Conservation (phyloP, 2,113 vertebrate species). For the Dipodomys spectabilis region DNA sequence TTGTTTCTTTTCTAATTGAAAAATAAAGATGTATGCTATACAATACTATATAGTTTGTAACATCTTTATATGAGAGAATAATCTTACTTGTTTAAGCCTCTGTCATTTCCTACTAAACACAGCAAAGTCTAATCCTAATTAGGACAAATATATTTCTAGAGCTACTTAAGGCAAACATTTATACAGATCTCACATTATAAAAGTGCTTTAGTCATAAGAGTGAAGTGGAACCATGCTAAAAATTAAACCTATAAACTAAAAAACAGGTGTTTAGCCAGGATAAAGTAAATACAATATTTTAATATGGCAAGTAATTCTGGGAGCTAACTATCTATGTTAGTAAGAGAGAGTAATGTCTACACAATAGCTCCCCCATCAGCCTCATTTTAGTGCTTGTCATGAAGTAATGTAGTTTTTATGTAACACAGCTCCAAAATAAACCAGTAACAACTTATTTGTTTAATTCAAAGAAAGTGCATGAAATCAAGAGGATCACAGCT, state of each 20-base stretch:
- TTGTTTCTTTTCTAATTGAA: not conserved
- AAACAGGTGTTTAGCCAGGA: not conserved
- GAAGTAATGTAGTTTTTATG: not conserved
- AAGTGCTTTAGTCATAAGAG: not conserved
- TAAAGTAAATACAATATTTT: not conserved
- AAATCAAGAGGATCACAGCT: no score
- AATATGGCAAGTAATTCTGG: not conserved
- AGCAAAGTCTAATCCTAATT: constrained; percentile 15
- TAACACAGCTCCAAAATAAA: no score
- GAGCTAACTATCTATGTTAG: not conserved
- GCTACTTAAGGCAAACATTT: constrained; percentile 3
- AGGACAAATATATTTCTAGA: constrained; percentile 2
- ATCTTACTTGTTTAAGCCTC: not conserved
- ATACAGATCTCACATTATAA: constrained; percentile 19
- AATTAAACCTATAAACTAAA: constrained; percentile 23
- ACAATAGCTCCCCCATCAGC: not conserved
- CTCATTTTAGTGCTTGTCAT: not conserved
- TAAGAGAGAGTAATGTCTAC: not conserved
- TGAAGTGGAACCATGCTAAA: not conserved
- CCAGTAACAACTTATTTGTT: no score
- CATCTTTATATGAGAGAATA: not conserved
- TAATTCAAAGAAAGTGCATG: no score
- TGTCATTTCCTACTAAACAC: constrained; percentile 42
- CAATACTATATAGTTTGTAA: not conserved
- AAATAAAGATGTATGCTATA: not conserved